Evolutionary conservation across 2,113 vertebrate species (phyloP).

Genomic region (Eulemur macaco): DNA sequence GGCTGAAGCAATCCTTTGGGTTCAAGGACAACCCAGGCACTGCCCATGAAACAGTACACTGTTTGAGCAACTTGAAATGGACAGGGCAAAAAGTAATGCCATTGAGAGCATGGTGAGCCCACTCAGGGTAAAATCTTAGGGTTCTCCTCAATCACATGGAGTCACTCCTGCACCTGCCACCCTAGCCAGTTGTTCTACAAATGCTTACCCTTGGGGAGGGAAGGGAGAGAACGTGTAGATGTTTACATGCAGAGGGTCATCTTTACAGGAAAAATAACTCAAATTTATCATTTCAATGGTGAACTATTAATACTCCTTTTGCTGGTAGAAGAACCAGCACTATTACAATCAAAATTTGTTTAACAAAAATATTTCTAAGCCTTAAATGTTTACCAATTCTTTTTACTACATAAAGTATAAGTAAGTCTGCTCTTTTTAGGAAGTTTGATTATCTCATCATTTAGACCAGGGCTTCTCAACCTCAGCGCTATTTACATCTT

Average conservation of each 20-base stretch:
- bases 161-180: not conserved
- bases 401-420: not conserved
- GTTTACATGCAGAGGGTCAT: not conserved
- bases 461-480: not conserved
- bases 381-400: not conserved
- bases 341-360: slow-evolving; percentile 1
- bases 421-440: not conserved
- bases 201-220: not conserved
- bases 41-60: not conserved
- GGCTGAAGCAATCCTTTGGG: not conserved
- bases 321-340: not conserved
- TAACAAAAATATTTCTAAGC: slow-evolving; percentile 18
- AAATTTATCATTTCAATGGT: not conserved
- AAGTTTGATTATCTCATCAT: not conserved
- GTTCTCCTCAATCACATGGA: not conserved
- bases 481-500: not conserved
- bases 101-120: not conserved
- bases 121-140: not conserved
- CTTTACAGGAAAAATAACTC: not conserved
- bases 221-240: not conserved
- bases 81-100: not conserved
- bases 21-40: slow-evolving; percentile 3
- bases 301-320: not conserved
- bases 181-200: not conserved
- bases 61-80: not conserved